phyloP scores from a whole-genome alignment of 2,797 vertebrate genomes.

The Anisognathus igniventris region DNA sequence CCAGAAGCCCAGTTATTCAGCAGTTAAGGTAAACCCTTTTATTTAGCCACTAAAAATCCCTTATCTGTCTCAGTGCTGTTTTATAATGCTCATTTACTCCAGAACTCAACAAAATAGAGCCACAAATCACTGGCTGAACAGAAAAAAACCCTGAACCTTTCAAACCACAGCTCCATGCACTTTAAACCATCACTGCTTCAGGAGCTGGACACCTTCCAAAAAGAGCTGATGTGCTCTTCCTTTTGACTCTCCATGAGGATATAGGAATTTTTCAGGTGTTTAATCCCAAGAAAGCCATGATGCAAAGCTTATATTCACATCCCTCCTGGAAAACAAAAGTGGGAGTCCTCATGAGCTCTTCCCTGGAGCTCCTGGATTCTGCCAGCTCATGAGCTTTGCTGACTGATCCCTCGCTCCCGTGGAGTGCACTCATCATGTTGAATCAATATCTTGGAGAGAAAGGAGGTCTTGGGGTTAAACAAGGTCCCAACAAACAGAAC shows the following conservation, averaged over 20 bases:
- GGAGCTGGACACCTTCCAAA: neutral
- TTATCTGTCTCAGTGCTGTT: neutral
- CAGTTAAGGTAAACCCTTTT: neutral
- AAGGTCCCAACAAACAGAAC: neutral
- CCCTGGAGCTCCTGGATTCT: neutral
- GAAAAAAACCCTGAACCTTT: neutral
- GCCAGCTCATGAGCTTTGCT: neutral
- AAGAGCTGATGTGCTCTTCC: neutral
- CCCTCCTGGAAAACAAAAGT: neutral
- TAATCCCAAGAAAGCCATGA: neutral
- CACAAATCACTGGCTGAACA: neutral
- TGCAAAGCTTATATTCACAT: neutral
- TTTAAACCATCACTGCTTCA: neutral
- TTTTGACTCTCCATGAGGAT: neutral
- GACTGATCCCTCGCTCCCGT: neutral
- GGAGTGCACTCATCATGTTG: slow-evolving; percentile 35
- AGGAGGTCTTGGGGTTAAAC: slow-evolving; percentile 27
- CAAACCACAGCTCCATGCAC: neutral
- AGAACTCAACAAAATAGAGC: neutral
- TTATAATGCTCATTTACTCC: neutral
- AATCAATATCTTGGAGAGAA: slow-evolving; percentile 32
- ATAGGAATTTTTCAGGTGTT: neutral
- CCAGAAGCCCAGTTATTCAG: neutral
- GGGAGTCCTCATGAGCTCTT: neutral
- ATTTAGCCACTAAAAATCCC: neutral